Base-by-base conservation (phyloP, 35 echinoderm and acorn worm species). In the Eucidaris tribuloides region DNA sequence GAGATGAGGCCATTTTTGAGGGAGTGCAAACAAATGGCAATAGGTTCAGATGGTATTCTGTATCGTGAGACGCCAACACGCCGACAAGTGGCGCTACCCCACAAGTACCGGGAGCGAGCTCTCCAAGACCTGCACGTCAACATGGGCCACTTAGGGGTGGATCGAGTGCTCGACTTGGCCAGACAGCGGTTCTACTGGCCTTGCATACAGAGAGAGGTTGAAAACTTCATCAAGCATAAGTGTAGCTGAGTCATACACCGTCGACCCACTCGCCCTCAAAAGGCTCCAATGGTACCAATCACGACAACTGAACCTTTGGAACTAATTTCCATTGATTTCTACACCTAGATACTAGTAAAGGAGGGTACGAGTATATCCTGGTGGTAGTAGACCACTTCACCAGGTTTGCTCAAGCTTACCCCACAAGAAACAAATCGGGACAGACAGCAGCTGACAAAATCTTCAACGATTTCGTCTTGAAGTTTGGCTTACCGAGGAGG, bases 261-360 rank as follows among this genome's bases (percentile, higher is more conserved):
- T 31, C 32, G 58, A 30, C 79, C 84, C 54, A 15, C 57, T 13
- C 59, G 43, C 62, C 39, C 19, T 3, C 83, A 52, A 6, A 30
- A 32, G 37, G 86, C 92, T 36, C 86, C 92, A 45, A 19, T 89
- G 76, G 42, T 38, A 18, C 45, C 24, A 22, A 94, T 94, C 11
- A 55, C 13, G 14, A 85, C 92, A 30, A 76, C 84, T 23, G 46
- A 89, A 42, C 81, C 92, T 1, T 84, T 90, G 42, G 83, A 92
- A 74, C 45, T 93, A 0, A 72, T 93, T 43, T 83, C 60, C 54
- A 86, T 90, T 38, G 86, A 94, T 24, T 89, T 89, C 58, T 94
- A 19, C 81, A 80, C 37, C 76, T 81, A 52, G 81, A 72, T 39
- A 62, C 25, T 15, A 66, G 43, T 30, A 79, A 50, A 18, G 85